Evolutionary conservation across 1,140 invertebrate species (phyloP).

Genomic region (Drosophila micromelanica): DNA sequence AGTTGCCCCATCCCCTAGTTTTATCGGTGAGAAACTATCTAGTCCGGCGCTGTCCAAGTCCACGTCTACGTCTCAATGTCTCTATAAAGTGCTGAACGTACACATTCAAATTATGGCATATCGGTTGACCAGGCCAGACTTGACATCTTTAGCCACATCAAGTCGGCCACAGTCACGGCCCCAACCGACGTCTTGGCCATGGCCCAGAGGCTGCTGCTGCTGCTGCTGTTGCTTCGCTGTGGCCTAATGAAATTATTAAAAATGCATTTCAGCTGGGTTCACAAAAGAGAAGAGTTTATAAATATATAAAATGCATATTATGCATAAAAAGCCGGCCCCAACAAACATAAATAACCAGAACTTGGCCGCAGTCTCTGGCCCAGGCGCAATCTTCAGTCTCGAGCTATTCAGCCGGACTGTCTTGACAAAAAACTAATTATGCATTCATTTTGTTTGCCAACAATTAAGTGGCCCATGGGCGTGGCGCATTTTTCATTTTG

Average conservation of each 20-base stretch:
- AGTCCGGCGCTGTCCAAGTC: conserved; percentile 26
- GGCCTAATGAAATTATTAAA: conserved; percentile 82
- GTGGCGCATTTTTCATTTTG: conserved; percentile 79
- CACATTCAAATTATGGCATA: conserved; percentile 80
- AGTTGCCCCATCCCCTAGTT: conserved; percentile 7
- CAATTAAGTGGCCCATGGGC: conserved; percentile 75
- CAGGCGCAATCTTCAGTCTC: not conserved
- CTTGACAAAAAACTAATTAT: conserved; percentile 73
- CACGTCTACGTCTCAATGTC: conserved; percentile 35
- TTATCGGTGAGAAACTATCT: conserved; percentile 80
- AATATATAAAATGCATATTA: conserved; percentile 46
- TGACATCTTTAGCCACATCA: conserved; percentile 7
- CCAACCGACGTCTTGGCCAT: not conserved
- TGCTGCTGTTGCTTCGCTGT: conserved; percentile 34
- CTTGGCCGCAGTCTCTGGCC: conserved; percentile 3
- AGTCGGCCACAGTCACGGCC: not conserved
- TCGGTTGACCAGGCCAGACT: conserved; percentile 59
- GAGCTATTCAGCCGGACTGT: conserved; percentile 3
- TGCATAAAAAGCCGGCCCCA: conserved; percentile 45
- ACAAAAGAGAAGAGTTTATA: conserved; percentile 5
- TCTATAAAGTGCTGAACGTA: conserved; percentile 70
- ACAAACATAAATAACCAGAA: conserved; percentile 67
- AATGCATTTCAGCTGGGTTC: conserved; percentile 66
- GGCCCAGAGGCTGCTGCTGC: conserved; percentile 23
- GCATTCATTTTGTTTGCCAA: conserved; percentile 82